Conservation (phyloP, 2,888 invertebrate species). For the Hyppa rectilinea region DNA sequence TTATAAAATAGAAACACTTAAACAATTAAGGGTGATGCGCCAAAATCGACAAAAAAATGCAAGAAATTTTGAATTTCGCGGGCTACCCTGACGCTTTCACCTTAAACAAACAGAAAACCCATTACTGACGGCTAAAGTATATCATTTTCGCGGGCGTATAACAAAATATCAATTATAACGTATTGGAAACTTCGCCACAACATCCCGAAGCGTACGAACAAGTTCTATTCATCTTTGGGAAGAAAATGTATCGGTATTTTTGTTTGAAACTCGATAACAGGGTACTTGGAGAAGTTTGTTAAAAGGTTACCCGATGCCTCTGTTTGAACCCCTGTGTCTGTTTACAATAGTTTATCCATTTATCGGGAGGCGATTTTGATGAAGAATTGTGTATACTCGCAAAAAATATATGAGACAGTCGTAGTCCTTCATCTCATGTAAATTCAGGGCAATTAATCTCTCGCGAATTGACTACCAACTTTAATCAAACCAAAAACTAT, state of each 20-base stretch:
- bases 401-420: background rate
- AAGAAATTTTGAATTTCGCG: too few species aligned
- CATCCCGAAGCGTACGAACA: conserved; percentile 34
- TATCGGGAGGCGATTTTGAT: conserved; percentile 6
- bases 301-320: conserved; percentile 75
- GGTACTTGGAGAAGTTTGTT: conserved; percentile 74
- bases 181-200: conserved; percentile 55
- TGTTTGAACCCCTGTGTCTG: conserved; percentile 38
- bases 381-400: background rate
- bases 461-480: background rate
- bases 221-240: conserved; percentile 62
- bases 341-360: conserved; percentile 45
- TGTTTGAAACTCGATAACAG: conserved; percentile 76
- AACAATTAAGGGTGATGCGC: too few species aligned
- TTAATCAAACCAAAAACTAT: too few species aligned
- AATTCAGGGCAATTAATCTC: background rate
- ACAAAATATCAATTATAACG: conserved; percentile 68
- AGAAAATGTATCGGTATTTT: conserved; percentile 77
- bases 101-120: conserved; percentile 38
- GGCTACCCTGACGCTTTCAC: too few species aligned
- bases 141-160: conserved; percentile 43
- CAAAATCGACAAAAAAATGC: too few species aligned
- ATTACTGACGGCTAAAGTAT: conserved; percentile 43
- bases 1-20: conserved; percentile 20
- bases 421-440: background rate